Percentiles rank a stretch among this genome's conserved stretches.
Evolutionary conservation across 2,113 vertebrate genomes (phyloP).

Genomic region (Alouatta palliata): DNA sequence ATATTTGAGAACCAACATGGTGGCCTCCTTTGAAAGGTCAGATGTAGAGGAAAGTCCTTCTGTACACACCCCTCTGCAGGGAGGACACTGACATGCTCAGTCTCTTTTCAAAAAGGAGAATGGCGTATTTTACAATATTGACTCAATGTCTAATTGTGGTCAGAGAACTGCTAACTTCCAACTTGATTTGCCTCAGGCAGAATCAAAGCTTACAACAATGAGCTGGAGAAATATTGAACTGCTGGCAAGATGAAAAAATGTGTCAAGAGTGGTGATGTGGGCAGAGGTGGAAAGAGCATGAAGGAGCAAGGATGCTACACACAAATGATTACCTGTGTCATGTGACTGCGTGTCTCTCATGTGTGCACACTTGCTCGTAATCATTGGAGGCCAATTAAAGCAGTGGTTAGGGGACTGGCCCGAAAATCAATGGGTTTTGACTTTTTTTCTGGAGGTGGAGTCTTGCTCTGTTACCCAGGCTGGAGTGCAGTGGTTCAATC

Average conservation of each 20-base stretch:
- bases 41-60: slow-evolving; percentile 45
- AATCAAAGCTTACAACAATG: slow-evolving; percentile 34
- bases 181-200: background rate
- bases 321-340: fast-evolving
- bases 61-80: background rate
- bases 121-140: slow-evolving; percentile 30
- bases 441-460: background rate
- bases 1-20: slow-evolving; percentile 63
- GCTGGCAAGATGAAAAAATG: background rate
- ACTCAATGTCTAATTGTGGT: slow-evolving; percentile 38
- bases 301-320: background rate
- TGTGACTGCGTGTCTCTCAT: background rate
- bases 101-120: background rate
- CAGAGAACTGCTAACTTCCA: slow-evolving; percentile 20
- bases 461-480: no score
- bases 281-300: background rate
- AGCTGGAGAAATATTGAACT: background rate
- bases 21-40: slow-evolving; percentile 63
- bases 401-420: no score
- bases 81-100: background rate
- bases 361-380: fast-evolving
- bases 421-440: background rate
- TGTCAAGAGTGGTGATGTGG: background rate
- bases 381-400: background rate
- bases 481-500: no score